These are phyloP conservation scores for Solenodon paradoxus DNA, from an alignment of 2,113 vertebrate genomes.

Conservation along the genomic window DNA sequence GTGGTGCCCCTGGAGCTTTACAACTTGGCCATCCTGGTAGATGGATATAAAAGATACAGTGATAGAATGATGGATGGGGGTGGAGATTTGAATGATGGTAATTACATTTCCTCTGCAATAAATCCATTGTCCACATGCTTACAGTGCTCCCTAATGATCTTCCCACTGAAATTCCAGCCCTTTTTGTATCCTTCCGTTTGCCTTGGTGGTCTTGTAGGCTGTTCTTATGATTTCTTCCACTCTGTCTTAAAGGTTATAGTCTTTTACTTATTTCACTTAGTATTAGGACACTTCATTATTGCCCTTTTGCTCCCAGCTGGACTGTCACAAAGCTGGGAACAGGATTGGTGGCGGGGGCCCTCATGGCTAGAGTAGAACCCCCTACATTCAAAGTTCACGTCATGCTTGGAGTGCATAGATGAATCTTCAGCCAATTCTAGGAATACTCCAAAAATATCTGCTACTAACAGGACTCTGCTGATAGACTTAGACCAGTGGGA, in stretches of 20 bases:
- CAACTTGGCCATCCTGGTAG: not conserved
- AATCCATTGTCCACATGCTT: not conserved
- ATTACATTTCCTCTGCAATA: not conserved
- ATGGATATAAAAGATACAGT: not conserved
- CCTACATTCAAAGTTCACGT: not conserved
- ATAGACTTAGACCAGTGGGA: not conserved
- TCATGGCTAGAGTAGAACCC: not conserved
- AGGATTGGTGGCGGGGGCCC: not conserved
- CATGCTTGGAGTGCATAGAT: not conserved
- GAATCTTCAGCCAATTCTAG: not conserved
- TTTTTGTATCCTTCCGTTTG: not conserved
- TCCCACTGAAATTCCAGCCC: not conserved
- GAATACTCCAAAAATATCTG: not conserved
- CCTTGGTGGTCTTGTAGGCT: not conserved
- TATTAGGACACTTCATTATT: not conserved
- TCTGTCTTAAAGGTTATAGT: not conserved
- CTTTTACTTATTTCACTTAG: too few species aligned
- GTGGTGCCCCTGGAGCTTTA: not conserved
- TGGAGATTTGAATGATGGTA: too few species aligned
- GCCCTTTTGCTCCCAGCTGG: not conserved
- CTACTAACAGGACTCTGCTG: not conserved
- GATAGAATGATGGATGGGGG: not conserved
- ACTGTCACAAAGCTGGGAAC: not conserved
- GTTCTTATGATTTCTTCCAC: not conserved
- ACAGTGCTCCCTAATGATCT: not conserved